These are phyloP conservation scores for Pyrrhia umbra DNA, from an alignment of 2,888 invertebrate species.

Conservation along the genomic window DNA sequence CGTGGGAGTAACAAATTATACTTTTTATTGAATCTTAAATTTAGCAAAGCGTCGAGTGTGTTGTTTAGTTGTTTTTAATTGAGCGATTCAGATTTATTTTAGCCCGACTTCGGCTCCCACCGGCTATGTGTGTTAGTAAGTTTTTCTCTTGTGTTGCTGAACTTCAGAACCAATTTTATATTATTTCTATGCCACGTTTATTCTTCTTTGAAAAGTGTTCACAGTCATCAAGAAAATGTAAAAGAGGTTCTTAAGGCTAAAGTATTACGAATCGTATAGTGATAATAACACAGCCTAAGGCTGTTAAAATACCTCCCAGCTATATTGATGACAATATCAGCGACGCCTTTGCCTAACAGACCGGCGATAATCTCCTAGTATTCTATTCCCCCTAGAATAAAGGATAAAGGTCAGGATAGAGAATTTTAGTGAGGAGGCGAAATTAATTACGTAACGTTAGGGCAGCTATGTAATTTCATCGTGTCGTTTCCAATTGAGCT, in stretches of 20 bases:
- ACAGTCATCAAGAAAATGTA: not conserved
- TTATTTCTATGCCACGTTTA: not conserved
- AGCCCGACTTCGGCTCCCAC: not conserved
- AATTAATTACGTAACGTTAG: slow-evolving; percentile 3
- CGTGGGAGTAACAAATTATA: slow-evolving; percentile 51
- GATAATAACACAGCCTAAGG: slow-evolving; percentile 15
- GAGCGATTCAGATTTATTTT: not conserved
- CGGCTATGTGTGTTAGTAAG: too few relatives aligned
- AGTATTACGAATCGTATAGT: slow-evolving; percentile 9
- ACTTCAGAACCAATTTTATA: not conserved
- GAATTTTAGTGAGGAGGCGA: slow-evolving; percentile 19
- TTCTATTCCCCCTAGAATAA: slow-evolving; percentile 8
- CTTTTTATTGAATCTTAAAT: slow-evolving; percentile 62
- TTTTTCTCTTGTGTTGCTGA: too few relatives aligned
- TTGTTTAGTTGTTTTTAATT: slow-evolving; percentile 28
- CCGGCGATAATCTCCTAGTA: slow-evolving; percentile 13
- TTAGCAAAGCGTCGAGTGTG: not conserved
- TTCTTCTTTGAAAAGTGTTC: not conserved
- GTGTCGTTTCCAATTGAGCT: not conserved
- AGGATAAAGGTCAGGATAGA: slow-evolving; percentile 7
- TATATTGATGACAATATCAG: slow-evolving; percentile 36
- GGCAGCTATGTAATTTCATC: slow-evolving; percentile 12
- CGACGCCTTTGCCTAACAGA: slow-evolving; percentile 19
- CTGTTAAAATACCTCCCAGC: slow-evolving; percentile 38
- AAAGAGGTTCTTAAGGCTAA: not conserved